Evolutionary conservation across 2,113 vertebrate species (phyloP), one percentile per base, ranked within the genome.

Genomic region (Apus apus): DNA sequence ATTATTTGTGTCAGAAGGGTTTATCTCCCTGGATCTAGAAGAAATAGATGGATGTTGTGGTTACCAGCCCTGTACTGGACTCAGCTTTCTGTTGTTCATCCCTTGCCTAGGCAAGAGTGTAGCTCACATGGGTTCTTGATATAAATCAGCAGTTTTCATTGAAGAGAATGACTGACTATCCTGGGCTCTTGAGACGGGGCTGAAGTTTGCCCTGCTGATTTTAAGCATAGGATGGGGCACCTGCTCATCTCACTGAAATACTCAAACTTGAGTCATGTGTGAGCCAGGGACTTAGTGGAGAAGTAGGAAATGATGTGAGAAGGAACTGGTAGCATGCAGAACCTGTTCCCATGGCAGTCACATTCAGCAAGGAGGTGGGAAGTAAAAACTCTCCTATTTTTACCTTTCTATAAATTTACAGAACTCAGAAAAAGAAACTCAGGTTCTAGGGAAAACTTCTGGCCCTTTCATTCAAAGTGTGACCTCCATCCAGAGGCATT

Each of bases 251-350:
- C 57, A 13, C 68, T 79, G 61, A 96, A 94, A 88, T 85, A 92
- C 86, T 95, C 83, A 75, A 90, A 90, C 94, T 95, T 95, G 92
- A 97, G 94, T 96, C 95, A 93, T 93, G 92, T 93, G 90, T 95
- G 94, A 96, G 92, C 92, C 92, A 94, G 93, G 90, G 89, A 91
- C 95, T 96, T 77, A 78, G 76, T 58, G 70, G 84, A 94, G 90
- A 92, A 96, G 82, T 84, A 78, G 94, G 94, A 95, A 95, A 94
- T 96, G 67, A 95, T 91, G 92, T 78, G 90, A 68, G 85, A 53
- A 92, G 93, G 68, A 91, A 22, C 90, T 83, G 94, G 88, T 92
- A 78, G 79, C 2, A 36, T 90, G 86, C 93, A 90, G 86, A 90
- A 84, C 90, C 88, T 27, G 89, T 96, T 96, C 94, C 94, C 92